Base-by-base conservation (phyloP, 2,113 vertebrate genomes). In the Falco punctatus region DNA sequence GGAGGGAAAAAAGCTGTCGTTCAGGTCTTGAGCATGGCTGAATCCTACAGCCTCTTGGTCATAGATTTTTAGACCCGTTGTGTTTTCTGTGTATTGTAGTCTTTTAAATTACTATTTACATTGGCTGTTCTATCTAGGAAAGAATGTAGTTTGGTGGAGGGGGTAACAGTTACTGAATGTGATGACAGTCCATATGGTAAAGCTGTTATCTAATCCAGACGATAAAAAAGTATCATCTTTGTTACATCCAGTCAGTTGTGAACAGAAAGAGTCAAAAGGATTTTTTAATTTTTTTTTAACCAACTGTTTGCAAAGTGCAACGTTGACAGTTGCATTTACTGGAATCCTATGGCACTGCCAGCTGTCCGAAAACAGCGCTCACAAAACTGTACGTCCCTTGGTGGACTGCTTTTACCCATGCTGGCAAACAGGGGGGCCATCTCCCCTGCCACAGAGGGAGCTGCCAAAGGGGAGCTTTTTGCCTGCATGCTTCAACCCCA, bases 161-260 rank as follows among this genome's bases (percentile, higher is more conserved):
- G 33, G 23, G 15, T 33, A 89, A 61, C 24, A 81, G 69, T 64
- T 89, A 79, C 38, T 8, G 2, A 74, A 64, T 27, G 77, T 48
- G 69, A 84, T 64, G 51, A 67, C 55, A 86, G 38, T 83, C 42
- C 51, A 91, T 62, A 55, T 74, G 72, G 72, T 26, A 78, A 81
- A 90, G 32, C 51, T 92, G 35, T 58, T 83, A 48, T 59, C 83
- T 92, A 62, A 86, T 87, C n/a, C 93, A 84, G 86, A 59, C 57
- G 26, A 86, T 59, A 44, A 70, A 62, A 52, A 57, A 48, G 2
- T 55, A 58, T 44, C 77, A 70, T 70, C 48, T 87, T 66, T 55
- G 30, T 84, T 89, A 81, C 18, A 73, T 52, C 35, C 42, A 55
- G 28, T 64, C 72, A 30, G 23, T 24, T 71, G 48, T 55, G n/a